Base-by-base conservation (phyloP, 2,797 vertebrate species). In the Epinephelus malabaricus region DNA sequence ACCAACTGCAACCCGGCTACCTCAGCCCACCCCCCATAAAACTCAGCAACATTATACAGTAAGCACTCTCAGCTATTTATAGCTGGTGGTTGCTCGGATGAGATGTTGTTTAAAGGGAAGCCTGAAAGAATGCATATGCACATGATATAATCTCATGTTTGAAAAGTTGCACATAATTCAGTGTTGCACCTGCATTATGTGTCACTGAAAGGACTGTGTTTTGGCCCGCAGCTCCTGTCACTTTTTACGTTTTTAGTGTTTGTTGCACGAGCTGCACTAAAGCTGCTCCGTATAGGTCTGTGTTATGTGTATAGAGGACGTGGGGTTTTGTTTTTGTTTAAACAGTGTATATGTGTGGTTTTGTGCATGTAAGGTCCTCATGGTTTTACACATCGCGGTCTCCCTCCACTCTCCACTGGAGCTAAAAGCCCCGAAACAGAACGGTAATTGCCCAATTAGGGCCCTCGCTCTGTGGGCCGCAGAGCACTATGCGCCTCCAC, bases 391-490 rank as follows among this genome's bases (percentile, higher is more conserved):
- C 91, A 84, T 93, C 83, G 90, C 93, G 95, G 95, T 97, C 97
- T 97, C 96, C 96, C 96, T 96, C 96, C 94, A 96, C 97, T 97
- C 96, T 96, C 92, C 90, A 96, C 91, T 91, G 95, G 95, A 96
- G 95, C 96, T 97, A 97, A 98, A 98, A 98, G 97, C 96, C 96
- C 97, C 95, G 96, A 97, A 98, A 98, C 97, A 95, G 97, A 95
- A 94, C 96, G 95, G 94, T 99, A 98, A 99, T 99, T 98, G 98
- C 95, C 96, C 98, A 99, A 99, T 99, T 99, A 99, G 97, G 95
- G 96, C 97, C 97, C 97, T 98, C 97, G 97, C 96, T 95, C 94
- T 93, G 93, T 95, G 97, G 97, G 93, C 93, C 90, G 94, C 92
- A 86, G 93, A 94, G 92, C 94, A 95, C 94, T 93, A 94, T 95